Base-by-base conservation (phyloP, 2,888 invertebrate genomes). In the Diabrotica balteata region DNA sequence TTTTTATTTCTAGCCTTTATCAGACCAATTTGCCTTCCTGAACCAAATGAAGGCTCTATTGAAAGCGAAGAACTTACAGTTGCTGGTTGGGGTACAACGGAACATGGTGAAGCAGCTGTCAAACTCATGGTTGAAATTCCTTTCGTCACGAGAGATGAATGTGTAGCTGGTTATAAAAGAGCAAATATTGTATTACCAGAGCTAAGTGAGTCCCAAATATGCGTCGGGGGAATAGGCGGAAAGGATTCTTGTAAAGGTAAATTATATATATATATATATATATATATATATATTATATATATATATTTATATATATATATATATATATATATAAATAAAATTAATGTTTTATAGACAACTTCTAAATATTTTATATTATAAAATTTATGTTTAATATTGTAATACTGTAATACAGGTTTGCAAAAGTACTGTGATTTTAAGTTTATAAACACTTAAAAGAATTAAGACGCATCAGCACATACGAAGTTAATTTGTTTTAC, bases 221-320 rank as follows among this genome's bases (percentile, higher is more conserved):
- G 80, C 59, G 80, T 79, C 32, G 80, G 79, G 32, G 80, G 78
- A 7, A 70, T 73, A 59, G 52, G 32, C 7, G 87, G 87, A 4
- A 86, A 89, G 75, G 93, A 93, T 77, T 89, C 92, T 0, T 93
- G 93, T 77, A 86, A 84, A 43, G 93, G 66, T 66, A 60, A 9
- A 45, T n/a, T n/a, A n/a, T n/a, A n/a, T n/a, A n/a, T n/a, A n/a
- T n/a, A n/a, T n/a, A n/a, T n/a, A n/a, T n/a, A n/a, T n/a, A n/a
- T n/a, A n/a, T n/a, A n/a, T n/a, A n/a, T n/a, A n/a, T n/a, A n/a
- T n/a, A n/a, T n/a, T n/a, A n/a, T n/a, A n/a, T n/a, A n/a, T n/a
- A n/a, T n/a, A n/a, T n/a, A n/a, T n/a, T n/a, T n/a, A n/a, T n/a
- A n/a, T n/a, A n/a, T n/a, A n/a, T n/a, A n/a, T n/a, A n/a, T n/a